These are phyloP conservation scores for Pluvianellus socialis DNA, from an alignment of 2,113 vertebrate genomes.

Conservation along the genomic window DNA sequence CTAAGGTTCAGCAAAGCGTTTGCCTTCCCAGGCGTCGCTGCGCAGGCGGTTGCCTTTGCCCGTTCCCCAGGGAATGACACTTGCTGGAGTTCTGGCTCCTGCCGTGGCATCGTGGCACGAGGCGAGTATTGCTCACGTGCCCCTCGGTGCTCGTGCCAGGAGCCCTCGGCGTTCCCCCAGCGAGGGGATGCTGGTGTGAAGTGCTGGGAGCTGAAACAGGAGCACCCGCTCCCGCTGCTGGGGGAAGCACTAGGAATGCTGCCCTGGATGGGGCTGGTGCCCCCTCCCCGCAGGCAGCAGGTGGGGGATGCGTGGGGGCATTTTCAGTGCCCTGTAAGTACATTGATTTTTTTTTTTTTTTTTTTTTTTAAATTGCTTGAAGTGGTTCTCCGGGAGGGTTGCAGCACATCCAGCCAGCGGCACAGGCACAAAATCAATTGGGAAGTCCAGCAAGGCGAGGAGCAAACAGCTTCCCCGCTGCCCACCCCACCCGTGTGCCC, in stretches of 20 bases:
- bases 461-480: neutral
- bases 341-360: conserved; percentile 36
- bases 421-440: conserved; percentile 39
- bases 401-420: neutral
- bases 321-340: neutral
- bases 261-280: neutral
- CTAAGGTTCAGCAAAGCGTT: neutral
- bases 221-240: accelerated
- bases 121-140: neutral
- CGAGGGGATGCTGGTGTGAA: accelerated
- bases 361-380: conserved; percentile 49
- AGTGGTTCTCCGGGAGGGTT: conserved; percentile 14
- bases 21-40: neutral
- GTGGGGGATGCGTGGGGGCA: neutral
- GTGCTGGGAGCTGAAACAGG: neutral
- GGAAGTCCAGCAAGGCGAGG: neutral
- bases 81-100: neutral
- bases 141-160: accelerated
- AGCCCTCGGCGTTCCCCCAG: neutral
- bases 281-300: neutral
- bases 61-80: neutral
- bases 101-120: accelerated
- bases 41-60: neutral
- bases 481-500: accelerated
- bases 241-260: neutral